Base-by-base conservation (phyloP, 1,140 invertebrate species). In the Aphelinus atriplicis region DNA sequence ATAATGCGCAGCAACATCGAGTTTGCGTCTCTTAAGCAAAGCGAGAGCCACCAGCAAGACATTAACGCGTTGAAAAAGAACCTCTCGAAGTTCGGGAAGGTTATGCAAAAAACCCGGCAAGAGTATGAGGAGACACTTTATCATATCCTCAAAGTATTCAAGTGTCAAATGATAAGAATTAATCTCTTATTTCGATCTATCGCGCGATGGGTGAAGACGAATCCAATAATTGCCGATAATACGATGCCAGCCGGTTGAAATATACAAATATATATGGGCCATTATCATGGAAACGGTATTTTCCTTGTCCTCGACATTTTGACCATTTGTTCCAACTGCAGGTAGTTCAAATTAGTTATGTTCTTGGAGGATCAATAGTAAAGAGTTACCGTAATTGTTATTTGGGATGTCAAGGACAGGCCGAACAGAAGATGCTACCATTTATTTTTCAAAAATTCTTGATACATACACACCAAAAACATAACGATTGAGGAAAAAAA, bases 1-100 rank as follows among this genome's bases (percentile, higher is more conserved):
- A 81, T 81, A 72, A 84, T 85, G 57, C 81, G 80, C 62, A 78
- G 47, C 3, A 79, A 84, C 45, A 80, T 86, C 64, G 83, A 84
- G 56, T 47, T 61, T 0, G 75, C 78, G 1, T 77, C 78, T 4
- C 73, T 66, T 6, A 78, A 78, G 55, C 76, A 82, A 43, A 77
- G 73, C 58, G 73, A 82, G 50, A 76, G 64, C 65, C 63, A 83
- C 7, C 65, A 78, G 2, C 56, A 75, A 3, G 80, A 82, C 69
- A 77, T 82, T 55, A 55, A 69, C 0, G 7, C 51, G 3, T 70
- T 83, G 63, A 83, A 82, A 56, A 79, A 70, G 65, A 77, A 77
- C 1, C 66, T 83, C 47, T 48, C 72, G 42, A 81, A 76, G 76
- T 43, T 82, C 6, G 79, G 81, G 69, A 81, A 81, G 66, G 79